Conservation (phyloP, 2,113 vertebrate species). For the Chionomys nivalis region DNA sequence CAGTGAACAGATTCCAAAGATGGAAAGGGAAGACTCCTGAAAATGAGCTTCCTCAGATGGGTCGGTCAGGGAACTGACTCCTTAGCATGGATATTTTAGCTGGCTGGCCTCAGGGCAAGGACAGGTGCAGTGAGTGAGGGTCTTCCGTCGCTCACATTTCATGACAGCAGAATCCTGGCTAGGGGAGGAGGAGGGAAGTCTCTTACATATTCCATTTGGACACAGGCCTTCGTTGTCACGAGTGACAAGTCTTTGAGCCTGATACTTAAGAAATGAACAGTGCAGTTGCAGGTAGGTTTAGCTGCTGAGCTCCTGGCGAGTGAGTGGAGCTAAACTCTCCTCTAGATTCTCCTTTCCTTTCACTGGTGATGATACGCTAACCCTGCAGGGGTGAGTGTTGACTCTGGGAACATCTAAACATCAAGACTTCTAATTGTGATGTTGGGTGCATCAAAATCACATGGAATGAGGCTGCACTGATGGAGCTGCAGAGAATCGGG, state of each 20-base stretch:
- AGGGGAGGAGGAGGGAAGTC: constrained; percentile 66
- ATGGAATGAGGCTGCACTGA: constrained; percentile 76
- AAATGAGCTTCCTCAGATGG: constrained; percentile 52
- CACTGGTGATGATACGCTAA: constrained; percentile 78
- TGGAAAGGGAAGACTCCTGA: neutral
- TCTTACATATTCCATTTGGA: constrained; percentile 76
- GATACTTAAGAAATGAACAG: constrained; percentile 79
- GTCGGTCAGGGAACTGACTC: constrained; percentile 39
- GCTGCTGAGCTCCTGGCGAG: constrained; percentile 74
- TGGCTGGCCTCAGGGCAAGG: constrained; percentile 65
- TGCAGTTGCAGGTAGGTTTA: constrained; percentile 79
- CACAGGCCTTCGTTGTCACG: constrained; percentile 34
- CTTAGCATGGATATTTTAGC: constrained; percentile 50
- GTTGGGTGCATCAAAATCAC: constrained; percentile 79
- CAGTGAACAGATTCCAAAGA: neutral
- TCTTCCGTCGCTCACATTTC: constrained; percentile 54
- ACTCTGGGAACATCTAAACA: constrained; percentile 82
- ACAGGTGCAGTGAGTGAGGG: constrained; percentile 2
- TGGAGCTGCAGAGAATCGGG: constrained; percentile 80
- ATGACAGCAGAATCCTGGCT: constrained; percentile 38
- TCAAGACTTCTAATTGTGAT: constrained; percentile 87
- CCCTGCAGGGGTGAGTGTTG: constrained; percentile 80
- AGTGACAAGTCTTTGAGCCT: constrained; percentile 78
- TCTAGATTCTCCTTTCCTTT: constrained; percentile 76
- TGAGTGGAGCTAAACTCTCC: constrained; percentile 79